Evolutionary conservation across 2,888 invertebrate genomes (phyloP), one percentile per base, ranked within the genome.

Genomic region (Drosophila mulleri): DNA sequence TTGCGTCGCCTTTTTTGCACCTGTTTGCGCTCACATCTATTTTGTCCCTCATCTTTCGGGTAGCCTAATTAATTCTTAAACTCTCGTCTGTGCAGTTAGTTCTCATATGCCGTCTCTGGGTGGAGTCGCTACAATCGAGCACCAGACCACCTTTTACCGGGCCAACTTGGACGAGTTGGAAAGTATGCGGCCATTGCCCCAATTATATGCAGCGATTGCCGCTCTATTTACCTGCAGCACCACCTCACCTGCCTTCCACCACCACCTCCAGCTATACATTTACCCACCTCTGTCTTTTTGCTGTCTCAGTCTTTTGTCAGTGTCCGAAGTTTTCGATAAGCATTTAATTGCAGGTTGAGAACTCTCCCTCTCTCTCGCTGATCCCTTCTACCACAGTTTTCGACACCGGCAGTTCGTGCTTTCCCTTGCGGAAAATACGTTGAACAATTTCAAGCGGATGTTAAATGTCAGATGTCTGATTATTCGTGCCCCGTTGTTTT

Each of bases 381-480:
- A 23, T 1, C n/a, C 11, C 32, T 29, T 9, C n/a, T 18, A 35
- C 18, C 14, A 41, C n/a, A 35, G n/a, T 14, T 32, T 20, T 47
- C 5, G 26, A 29, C 8, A 5, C 42, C 32, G 18, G 29, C 66
- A 69, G 61, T 37, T 61, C 41, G 60, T 63, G 39, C 47, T 67
- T 63, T 53, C 41, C 54, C 64, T 42, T 48, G 65, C 69, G 69
- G 88, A 72, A 82, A 88, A 69, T 68, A 75, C 88, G 80, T 88
- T 83, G 69, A 74, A 69, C 78, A 83, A 88, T 88, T 83, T 86
- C 69, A 83, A 71, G 69, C 81, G 87, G 89, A 86, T 80, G 83
- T 88, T 78, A 80, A 83, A 74, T 83, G 81, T 80, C 89, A 85
- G 72, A 53, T 26, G 66, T 56, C 73, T 75, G 78, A 70, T 81